A percentile compares a stretch with the other conserved stretches of the same genome.
phyloP scores from a whole-genome alignment of 2,888 invertebrate species.

The Nysson spinosus region DNA sequence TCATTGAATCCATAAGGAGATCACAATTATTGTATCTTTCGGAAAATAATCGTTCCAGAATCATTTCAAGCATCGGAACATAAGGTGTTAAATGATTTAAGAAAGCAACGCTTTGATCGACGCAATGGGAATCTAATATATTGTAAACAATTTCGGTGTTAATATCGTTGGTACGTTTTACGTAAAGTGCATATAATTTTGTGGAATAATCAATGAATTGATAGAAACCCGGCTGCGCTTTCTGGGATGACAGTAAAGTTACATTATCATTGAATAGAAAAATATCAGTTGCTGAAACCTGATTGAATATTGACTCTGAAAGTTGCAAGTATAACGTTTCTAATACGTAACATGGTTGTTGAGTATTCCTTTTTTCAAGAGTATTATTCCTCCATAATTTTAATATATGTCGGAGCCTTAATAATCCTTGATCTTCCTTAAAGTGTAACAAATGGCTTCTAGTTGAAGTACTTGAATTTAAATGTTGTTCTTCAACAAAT shows the following conservation, averaged over 20 bases:
- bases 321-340: slow-evolving; percentile 47
- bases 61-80: slow-evolving; percentile 28
- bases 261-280: slow-evolving; percentile 13
- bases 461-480: not conserved
- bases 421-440: not conserved
- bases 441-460: not conserved
- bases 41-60: slow-evolving; percentile 29
- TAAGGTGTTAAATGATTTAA: slow-evolving; percentile 38
- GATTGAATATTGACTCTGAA: slow-evolving; percentile 29
- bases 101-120: slow-evolving; percentile 40
- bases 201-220: slow-evolving; percentile 59
- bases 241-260: slow-evolving; percentile 23
- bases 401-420: slow-evolving; percentile 15
- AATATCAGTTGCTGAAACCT: slow-evolving; percentile 13
- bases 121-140: slow-evolving; percentile 40
- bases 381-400: slow-evolving; percentile 14
- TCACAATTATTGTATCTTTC: slow-evolving; percentile 3
- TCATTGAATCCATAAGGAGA: slow-evolving; percentile 30
- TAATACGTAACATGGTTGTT: slow-evolving; percentile 45
- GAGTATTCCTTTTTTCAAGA: not conserved
- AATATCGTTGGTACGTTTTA: slow-evolving; percentile 29
- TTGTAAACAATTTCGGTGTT: slow-evolving; percentile 13
- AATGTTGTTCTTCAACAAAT: slow-evolving; percentile 23
- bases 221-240: slow-evolving; percentile 62
- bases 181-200: slow-evolving; percentile 39